A percentile compares a stretch with the other conserved stretches of the same genome.
Conservation (phyloP, 2,113 vertebrate genomes). For the Neogobius melanostomus region DNA sequence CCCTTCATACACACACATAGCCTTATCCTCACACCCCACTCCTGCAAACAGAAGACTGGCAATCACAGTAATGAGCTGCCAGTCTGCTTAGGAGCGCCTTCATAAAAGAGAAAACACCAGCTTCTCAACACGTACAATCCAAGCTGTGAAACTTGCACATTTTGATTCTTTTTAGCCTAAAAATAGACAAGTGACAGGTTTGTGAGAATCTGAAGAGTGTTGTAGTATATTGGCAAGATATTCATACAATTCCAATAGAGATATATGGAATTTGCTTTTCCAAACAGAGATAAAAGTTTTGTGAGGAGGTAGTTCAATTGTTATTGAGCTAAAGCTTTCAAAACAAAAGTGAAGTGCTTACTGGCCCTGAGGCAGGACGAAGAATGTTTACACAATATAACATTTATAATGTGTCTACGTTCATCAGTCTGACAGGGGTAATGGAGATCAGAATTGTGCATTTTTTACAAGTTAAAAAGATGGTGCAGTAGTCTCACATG, state of each 20-base stretch:
- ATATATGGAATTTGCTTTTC: constrained; percentile 51
- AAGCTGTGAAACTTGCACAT: constrained; percentile 14
- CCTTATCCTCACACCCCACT: constrained; percentile 5
- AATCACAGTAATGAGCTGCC: constrained; percentile 54
- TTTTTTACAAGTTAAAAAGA: not conserved
- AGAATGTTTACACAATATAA: constrained; percentile 39
- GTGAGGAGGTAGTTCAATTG: constrained; percentile 34
- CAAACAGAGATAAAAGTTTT: constrained; percentile 39
- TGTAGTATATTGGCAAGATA: constrained; percentile 16
- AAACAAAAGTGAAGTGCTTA: constrained; percentile 22
- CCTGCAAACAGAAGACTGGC: constrained; percentile 21
- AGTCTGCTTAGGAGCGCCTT: constrained; percentile 37
- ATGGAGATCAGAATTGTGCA: not conserved
- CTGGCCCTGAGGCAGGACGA: constrained; percentile 17
- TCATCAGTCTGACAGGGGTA: not conserved
- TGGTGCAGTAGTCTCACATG: not conserved
- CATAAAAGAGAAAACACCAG: constrained; percentile 29
- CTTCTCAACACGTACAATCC: constrained; percentile 8
- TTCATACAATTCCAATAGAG: constrained; percentile 34
- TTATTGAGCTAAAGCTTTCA: constrained; percentile 38
- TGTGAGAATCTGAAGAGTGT: constrained; percentile 22
- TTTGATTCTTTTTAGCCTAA: constrained; percentile 27
- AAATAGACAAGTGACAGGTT: constrained; percentile 19
- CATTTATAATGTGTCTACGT: constrained; percentile 30
- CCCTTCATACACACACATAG: not conserved